Percentiles rank a stretch among this genome's conserved stretches.
phyloP scores from a whole-genome alignment of 2,113 vertebrate species.

The Amphiprion ocellaris region DNA sequence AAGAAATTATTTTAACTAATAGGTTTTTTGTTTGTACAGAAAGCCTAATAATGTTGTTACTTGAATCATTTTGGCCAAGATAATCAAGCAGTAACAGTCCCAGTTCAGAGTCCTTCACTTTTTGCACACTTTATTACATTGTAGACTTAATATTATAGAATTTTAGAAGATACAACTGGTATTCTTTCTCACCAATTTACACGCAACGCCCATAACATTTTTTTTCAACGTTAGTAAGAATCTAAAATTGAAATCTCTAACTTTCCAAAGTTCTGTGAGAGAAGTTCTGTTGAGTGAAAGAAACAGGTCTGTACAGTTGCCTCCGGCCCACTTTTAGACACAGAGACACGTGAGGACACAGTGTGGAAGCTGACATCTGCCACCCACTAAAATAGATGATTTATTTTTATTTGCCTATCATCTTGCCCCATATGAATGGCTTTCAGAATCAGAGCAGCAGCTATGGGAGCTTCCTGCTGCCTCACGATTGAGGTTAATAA shows the following conservation, averaged over 20 bases:
- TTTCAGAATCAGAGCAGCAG: slow-evolving; percentile 31
- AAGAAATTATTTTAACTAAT: too few species aligned
- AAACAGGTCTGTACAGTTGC: slow-evolving; percentile 10
- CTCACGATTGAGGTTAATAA: neutral
- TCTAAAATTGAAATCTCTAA: too few species aligned
- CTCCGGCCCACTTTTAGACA: slow-evolving; percentile 21
- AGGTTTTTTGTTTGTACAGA: too few species aligned
- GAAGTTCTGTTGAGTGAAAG: neutral
- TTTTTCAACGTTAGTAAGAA: too few species aligned
- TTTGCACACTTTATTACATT: too few species aligned
- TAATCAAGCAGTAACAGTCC: too few species aligned
- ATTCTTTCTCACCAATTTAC: neutral
- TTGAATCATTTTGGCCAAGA: too few species aligned
- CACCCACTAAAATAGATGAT: slow-evolving; percentile 54
- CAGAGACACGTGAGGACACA: neutral
- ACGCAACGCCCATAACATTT: neutral
- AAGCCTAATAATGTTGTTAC: too few species aligned
- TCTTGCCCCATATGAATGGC: slow-evolving; percentile 32
- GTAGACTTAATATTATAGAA: too few species aligned
- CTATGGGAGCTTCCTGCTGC: slow-evolving; percentile 6
- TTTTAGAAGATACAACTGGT: neutral
- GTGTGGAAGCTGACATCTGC: slow-evolving; percentile 36
- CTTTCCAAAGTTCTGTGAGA: too few species aligned
- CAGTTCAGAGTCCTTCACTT: too few species aligned
- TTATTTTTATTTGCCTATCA: slow-evolving; percentile 54